phyloP scores from a whole-genome alignment of 2,113 vertebrate species.

The Illadopsis cleaveri region DNA sequence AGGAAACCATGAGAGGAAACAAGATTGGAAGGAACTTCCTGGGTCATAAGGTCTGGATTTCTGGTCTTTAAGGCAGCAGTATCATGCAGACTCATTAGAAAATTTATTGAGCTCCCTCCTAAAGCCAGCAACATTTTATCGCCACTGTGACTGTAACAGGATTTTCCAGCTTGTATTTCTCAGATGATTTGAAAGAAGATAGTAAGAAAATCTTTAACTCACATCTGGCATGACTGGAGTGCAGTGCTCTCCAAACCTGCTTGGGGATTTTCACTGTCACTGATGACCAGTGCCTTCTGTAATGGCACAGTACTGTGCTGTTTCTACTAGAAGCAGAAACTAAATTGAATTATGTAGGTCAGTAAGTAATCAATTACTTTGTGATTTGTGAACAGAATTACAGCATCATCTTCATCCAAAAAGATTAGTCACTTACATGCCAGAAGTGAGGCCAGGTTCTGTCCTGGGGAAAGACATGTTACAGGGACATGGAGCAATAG shows the following conservation, averaged over 20 bases:
- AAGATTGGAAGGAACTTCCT: neutral
- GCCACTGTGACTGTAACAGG: neutral
- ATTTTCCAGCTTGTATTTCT: neutral
- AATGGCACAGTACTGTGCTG: neutral
- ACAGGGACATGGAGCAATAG: neutral
- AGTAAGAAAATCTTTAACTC: neutral
- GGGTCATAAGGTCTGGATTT: neutral
- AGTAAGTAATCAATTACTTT: neutral
- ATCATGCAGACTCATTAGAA: neutral
- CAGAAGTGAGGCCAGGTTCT: neutral
- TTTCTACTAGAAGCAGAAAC: neutral
- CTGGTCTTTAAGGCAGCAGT: neutral
- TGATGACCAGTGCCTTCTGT: neutral
- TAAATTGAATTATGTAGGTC: neutral
- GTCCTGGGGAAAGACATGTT: neutral
- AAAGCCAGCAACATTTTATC: neutral
- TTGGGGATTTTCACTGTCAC: neutral
- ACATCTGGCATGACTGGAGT: neutral
- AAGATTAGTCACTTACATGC: neutral
- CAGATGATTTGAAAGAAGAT: neutral
- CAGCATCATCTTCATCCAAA: neutral
- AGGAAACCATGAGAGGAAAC: neutral
- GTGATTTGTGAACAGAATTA: neutral
- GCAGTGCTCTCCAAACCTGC: neutral
- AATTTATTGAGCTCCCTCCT: neutral